phyloP scores from a whole-genome alignment of 1,140 invertebrate species.

The Ceratosolen fusciceps region DNA sequence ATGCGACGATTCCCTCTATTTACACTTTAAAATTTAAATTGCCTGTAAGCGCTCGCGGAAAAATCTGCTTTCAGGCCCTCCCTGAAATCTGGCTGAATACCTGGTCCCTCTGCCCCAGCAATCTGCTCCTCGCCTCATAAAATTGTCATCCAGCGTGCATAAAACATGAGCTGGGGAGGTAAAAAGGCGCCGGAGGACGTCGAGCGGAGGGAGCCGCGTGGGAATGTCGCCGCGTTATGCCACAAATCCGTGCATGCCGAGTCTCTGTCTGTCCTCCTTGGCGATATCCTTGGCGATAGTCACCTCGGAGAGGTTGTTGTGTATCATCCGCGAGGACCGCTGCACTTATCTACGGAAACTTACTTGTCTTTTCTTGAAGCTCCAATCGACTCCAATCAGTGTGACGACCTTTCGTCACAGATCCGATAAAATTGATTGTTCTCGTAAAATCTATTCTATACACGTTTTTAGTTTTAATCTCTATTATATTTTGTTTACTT shows the following conservation, averaged over 20 bases:
- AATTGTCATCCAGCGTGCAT: constrained; percentile 66
- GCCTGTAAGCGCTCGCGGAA: constrained; percentile 42
- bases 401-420: too few species aligned
- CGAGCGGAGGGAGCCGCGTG: constrained; percentile 58
- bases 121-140: constrained; percentile 63
- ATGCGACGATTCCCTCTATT: constrained; percentile 42
- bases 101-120: constrained; percentile 49
- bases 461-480: too few species aligned
- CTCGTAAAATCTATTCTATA: too few species aligned
- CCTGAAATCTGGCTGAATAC: constrained; percentile 52
- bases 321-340: too few species aligned
- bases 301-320: too few species aligned
- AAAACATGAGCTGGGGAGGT: constrained; percentile 64
- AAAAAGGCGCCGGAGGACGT: constrained; percentile 45
- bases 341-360: too few species aligned
- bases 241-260: constrained; percentile 40
- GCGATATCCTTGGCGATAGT: too few species aligned
- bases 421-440: too few species aligned
- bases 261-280: background rate
- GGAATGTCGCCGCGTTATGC: constrained; percentile 49
- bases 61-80: constrained; percentile 47
- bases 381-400: too few species aligned
- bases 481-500: too few species aligned
- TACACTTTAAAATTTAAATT: constrained; percentile 50
- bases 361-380: too few species aligned